Conservation (phyloP, 1,140 invertebrate genomes). For the Hydropsyche tenuis region DNA sequence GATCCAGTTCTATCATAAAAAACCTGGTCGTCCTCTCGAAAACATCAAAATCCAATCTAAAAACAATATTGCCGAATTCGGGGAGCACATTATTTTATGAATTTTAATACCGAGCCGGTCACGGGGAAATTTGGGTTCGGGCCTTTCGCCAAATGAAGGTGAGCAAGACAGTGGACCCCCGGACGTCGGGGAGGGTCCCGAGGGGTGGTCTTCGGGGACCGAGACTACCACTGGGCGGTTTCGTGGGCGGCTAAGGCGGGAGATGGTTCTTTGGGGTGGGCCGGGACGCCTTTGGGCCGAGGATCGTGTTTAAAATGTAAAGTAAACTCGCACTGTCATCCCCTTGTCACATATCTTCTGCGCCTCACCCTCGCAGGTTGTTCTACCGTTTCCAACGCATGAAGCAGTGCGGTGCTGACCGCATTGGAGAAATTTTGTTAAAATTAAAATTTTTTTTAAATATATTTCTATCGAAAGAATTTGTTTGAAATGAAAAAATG, state of each 20-base stretch:
- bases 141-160: conserved; percentile 19
- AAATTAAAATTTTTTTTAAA: too few relatives aligned
- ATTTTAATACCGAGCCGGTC: too few relatives aligned
- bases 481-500: too few relatives aligned
- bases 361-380: conserved; percentile 14
- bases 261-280: neutral
- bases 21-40: too few relatives aligned
- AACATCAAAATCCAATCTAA: too few relatives aligned
- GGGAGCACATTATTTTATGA: too few relatives aligned
- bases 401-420: conserved; percentile 25
- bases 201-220: conserved; percentile 3
- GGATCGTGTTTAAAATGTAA: conserved; percentile 51
- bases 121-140: neutral
- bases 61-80: too few relatives aligned
- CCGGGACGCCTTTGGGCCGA: conserved; percentile 25
- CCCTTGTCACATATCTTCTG: conserved; percentile 50
- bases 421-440: too few relatives aligned
- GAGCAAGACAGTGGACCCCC: neutral
- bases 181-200: neutral
- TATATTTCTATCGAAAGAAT: too few relatives aligned
- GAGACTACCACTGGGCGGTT: neutral
- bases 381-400: conserved; percentile 14
- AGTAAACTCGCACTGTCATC: conserved; percentile 51
- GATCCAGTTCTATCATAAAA: too few relatives aligned
- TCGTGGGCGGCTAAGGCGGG: neutral